These are phyloP conservation scores for Pygoscelis antarcticus DNA, from an alignment of 2,113 vertebrate species.

Conservation along the genomic window DNA sequence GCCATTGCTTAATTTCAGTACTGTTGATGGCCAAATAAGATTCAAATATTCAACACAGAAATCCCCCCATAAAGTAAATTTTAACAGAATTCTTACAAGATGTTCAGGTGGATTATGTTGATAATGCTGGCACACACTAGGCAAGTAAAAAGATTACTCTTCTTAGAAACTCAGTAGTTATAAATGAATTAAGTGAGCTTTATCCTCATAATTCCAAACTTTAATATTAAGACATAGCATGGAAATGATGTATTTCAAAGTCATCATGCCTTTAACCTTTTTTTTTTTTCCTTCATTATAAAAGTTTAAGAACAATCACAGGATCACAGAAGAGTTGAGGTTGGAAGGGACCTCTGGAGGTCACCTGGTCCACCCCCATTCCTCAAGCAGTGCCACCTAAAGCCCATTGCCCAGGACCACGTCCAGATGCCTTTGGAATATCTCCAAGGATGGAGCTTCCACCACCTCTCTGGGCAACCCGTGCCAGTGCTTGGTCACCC, in stretches of 20 bases:
- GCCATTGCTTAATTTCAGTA: background rate
- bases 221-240: background rate
- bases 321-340: background rate
- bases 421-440: background rate
- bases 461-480: background rate
- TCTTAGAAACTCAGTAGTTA: background rate
- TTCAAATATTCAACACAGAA: background rate
- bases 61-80: background rate
- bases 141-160: background rate
- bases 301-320: background rate
- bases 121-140: background rate
- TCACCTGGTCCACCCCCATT: background rate
- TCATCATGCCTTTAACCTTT: background rate
- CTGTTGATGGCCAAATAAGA: background rate
- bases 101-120: background rate
- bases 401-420: fast-evolving
- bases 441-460: background rate
- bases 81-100: background rate
- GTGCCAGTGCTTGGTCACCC: background rate
- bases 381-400: background rate
- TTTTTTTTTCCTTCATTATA: background rate
- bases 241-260: background rate
- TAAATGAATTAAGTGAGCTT: background rate
- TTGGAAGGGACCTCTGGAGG: background rate
- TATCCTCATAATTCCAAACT: background rate